phyloP scores from a whole-genome alignment of 1,140 invertebrate genomes.

The Medauroidea extradentata region DNA sequence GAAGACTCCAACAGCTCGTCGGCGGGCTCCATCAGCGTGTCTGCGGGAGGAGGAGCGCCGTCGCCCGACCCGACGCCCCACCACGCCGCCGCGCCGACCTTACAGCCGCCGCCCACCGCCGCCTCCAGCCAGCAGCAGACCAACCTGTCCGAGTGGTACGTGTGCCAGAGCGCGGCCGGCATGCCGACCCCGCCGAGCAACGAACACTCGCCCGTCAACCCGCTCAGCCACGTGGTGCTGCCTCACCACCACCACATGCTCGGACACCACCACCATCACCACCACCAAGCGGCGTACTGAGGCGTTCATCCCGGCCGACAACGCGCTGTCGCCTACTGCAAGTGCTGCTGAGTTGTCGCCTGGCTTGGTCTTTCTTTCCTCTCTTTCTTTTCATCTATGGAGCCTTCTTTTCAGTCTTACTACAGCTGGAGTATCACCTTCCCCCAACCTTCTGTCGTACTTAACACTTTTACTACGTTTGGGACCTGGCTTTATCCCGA shows the following conservation, averaged over 20 bases:
- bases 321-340: no score
- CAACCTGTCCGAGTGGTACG: conserved; percentile 59
- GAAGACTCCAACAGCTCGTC: conserved; percentile 54
- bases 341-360: no score
- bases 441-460: no score
- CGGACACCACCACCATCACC: conserved; percentile 31
- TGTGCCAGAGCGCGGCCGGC: conserved; percentile 51
- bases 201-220: conserved; percentile 53
- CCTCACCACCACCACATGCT: conserved; percentile 43
- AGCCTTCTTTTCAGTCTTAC: no score
- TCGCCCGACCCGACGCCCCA: conserved; percentile 26
- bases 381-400: no score
- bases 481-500: no score
- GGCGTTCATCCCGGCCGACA: no score
- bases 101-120: neutral
- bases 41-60: conserved; percentile 45
- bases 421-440: no score
- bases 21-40: conserved; percentile 45
- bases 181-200: conserved; percentile 49
- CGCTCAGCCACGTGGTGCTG: conserved; percentile 50
- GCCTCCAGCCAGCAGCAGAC: conserved; percentile 28
- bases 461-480: no score
- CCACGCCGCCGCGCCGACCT: conserved; percentile 24
- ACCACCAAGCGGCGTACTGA: conserved; percentile 27
- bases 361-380: no score